Evolutionary conservation across 1,140 invertebrate genomes (phyloP).

Genomic region (Bombus pyrosoma): DNA sequence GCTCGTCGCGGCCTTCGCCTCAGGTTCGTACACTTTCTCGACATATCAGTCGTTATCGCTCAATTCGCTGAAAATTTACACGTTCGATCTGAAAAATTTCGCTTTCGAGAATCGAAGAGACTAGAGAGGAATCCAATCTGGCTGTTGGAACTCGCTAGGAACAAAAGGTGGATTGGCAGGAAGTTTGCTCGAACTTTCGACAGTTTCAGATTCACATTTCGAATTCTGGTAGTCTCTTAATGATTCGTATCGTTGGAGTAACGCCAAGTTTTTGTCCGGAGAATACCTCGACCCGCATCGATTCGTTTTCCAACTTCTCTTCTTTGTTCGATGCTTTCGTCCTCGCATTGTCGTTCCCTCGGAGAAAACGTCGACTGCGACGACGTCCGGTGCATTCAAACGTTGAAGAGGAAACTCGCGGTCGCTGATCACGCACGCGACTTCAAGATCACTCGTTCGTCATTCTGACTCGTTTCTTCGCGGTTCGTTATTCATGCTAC

Average conservation of each 20-base stretch:
- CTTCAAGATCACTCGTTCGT: conserved; percentile 22
- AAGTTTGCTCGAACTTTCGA: not conserved
- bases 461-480: not conserved
- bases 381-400: conserved; percentile 45
- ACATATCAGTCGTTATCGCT: not conserved
- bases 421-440: conserved; percentile 31
- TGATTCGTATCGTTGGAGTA: not conserved
- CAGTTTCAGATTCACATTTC: not conserved
- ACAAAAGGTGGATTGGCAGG: not conserved
- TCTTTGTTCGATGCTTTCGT: not conserved
- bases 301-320: not conserved
- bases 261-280: not conserved
- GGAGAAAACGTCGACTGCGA: not conserved
- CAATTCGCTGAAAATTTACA: not conserved
- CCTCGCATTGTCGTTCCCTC: not conserved
- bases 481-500: not conserved
- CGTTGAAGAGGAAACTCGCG: conserved; percentile 35
- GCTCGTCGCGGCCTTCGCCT: conserved; percentile 72
- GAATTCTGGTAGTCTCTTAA: not conserved
- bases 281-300: no score
- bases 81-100: not conserved
- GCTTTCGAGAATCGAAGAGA: not conserved
- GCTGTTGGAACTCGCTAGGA: not conserved
- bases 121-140: not conserved
- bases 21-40: conserved; percentile 73